phyloP scores from a whole-genome alignment of 2,113 vertebrate species.

The Euleptes europaea region DNA sequence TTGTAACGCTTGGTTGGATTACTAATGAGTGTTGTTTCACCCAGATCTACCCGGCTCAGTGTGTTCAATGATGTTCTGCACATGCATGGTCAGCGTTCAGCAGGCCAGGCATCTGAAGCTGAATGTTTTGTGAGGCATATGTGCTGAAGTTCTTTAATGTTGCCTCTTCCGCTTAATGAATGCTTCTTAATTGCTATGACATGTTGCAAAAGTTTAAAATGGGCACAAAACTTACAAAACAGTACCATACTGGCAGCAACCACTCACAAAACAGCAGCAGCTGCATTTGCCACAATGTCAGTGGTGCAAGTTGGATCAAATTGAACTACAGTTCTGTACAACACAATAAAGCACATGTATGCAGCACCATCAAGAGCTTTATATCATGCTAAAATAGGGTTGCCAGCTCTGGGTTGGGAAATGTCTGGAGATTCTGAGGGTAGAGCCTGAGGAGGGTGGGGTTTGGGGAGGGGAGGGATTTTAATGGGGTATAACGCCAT shows the following conservation, averaged over 20 bases:
- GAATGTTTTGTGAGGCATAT: neutral
- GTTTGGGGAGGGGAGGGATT: too few species aligned
- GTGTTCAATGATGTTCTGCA: neutral
- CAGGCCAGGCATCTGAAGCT: neutral
- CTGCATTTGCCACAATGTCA: neutral
- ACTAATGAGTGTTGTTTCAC: neutral
- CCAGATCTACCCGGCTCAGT: neutral
- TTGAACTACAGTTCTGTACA: neutral
- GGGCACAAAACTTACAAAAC: neutral
- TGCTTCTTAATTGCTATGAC: neutral
- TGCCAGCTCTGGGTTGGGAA: too few species aligned
- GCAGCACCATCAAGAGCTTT: neutral
- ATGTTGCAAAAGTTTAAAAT: neutral
- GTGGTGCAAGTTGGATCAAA: neutral
- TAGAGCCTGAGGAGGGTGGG: too few species aligned
- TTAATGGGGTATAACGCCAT: neutral
- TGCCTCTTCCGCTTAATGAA: neutral
- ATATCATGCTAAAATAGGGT: neutral
- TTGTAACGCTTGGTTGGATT: neutral
- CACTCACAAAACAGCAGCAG: neutral
- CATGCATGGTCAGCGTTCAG: neutral
- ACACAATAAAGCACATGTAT: neutral
- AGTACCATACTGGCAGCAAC: neutral
- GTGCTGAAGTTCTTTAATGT: neutral
- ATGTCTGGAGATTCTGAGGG: too few species aligned